Evolutionary conservation across 2,113 vertebrate genomes (phyloP), one percentile per base, ranked within the genome.

Genomic region (Oreocharis arfaki): DNA sequence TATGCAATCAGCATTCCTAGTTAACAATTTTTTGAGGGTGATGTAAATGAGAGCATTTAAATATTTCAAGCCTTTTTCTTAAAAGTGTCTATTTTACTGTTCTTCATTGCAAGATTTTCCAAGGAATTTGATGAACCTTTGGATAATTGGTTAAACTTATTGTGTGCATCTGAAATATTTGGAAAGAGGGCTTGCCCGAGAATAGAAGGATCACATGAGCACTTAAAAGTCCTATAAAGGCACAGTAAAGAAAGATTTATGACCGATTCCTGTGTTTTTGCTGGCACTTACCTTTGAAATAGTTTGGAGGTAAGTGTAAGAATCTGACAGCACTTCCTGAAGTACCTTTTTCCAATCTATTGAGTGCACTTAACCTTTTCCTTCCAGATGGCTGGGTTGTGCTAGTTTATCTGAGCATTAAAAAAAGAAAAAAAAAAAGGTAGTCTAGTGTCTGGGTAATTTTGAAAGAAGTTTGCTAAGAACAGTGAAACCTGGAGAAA

Each of bases 271-370:
- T 81, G 41, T 90, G 56, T 64, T 93, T 90, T 89, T 78, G n/a
- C 52, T 93, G 84, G 49, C 53, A 64, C 84, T 90, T 92, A 78
- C 47, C 76, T 90, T 93, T 95, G 86, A 96, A 96, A 87, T 59
- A 75, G 44, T 81, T 60, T 78, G 44, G 46, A 96, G n/a, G 67
- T 87, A 75, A 86, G 56, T 60, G 32, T 76, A 92, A 64, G 47
- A 84, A 56, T 70, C 17, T 81, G 82, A 85, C 44, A 89, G 56
- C 41, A 56, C 89, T 95, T 93, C 90, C 82, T 90, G 68, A 86
- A 96, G 71, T 60, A 56, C 16, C 22, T 27, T 84, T 84, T 90
- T 67, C 55, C 30, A 75, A 33, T 55, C 28, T 85, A 24, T 12
- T 89, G 42, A 71, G 52, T 90, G 47, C 52, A 71, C 60, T 94